Conservation (phyloP, 2,888 invertebrate genomes). For the Bhutanitis thaidina region DNA sequence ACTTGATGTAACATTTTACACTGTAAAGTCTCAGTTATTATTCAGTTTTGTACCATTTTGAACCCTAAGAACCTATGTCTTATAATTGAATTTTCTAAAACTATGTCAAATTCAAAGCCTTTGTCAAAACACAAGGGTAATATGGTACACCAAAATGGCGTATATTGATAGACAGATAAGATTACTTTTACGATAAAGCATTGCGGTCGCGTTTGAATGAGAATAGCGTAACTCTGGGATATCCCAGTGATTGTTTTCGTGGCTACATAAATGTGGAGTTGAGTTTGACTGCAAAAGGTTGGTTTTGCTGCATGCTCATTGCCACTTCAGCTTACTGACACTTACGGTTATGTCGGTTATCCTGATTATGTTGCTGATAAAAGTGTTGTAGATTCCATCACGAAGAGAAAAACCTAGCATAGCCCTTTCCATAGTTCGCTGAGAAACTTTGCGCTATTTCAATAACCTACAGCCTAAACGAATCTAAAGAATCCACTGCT, state of each 20-base stretch:
- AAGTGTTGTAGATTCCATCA: no score
- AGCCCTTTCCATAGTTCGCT: no score
- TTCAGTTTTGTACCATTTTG: conserved; percentile 21
- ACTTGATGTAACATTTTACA: not conserved
- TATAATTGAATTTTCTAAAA: conserved; percentile 2
- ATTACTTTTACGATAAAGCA: conserved; percentile 31
- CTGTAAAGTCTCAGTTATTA: conserved; percentile 27
- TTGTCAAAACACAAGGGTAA: conserved; percentile 23
- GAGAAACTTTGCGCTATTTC: no score
- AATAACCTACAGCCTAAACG: no score
- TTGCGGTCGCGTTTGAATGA: conserved; percentile 50
- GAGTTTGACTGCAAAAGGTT: conserved; percentile 34
- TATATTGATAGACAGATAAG: conserved; percentile 24
- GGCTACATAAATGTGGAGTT: conserved; percentile 38
- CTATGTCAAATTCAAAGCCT: conserved; percentile 12
- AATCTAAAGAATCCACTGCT: no score
- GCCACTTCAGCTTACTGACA: no score
- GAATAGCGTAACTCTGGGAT: conserved; percentile 70
- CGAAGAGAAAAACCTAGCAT: no score
- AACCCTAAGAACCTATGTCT: conserved; percentile 22
- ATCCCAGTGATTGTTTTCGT: conserved; percentile 55
- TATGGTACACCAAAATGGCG: conserved; percentile 28
- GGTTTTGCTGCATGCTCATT: no score
- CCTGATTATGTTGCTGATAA: no score
- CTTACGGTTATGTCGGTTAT: no score